Evolutionary conservation across 2,797 vertebrate species (phyloP), one percentile per base, ranked within the genome.

Genomic region (Helicolenus hilgendorfi): DNA sequence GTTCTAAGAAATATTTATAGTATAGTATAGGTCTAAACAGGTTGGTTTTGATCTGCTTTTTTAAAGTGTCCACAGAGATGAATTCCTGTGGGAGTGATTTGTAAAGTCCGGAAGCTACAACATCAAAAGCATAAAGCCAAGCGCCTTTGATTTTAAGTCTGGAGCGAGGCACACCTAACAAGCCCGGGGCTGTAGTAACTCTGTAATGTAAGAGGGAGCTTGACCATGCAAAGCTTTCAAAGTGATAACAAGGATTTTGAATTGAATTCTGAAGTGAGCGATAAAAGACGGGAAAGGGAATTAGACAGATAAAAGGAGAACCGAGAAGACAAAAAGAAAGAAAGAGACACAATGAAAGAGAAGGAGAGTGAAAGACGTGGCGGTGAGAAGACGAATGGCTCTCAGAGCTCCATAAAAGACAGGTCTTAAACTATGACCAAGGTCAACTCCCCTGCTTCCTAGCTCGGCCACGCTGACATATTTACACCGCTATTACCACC

Each of bases 361-460:
- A 69, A 35, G 29, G 55, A 69, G 56, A 88, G 77, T 70, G 53
- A 65, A 7, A 79, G 49, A 72, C 14, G 1, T 38, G 76, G 62
- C 71, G 63, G 87, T 3, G 65, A 65, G 86, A 77, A 85, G 92
- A 94, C 86, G 90, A 91, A 92, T 84, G 79, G 83, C 81, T 87
- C 75, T 86, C 67, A 65, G 83, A 67, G 81, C 77, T 53, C 84
- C 82, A 96, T 95, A 95, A 94, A 90, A 94, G 94, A 95, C 92
- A 87, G 94, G 92, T 93, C 91, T 89, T 95, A 97, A 96, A 96
- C 96, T 95, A 90, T 79, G 91, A 95, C 95, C 96, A 96, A 97
- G 97, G 96, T 96, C 96, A 95, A 73, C 86, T 75, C 79, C 64
- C 29, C 67, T 72, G 86, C 81, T 83, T 89, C 80, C 70, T 24